Evolutionary conservation across 2,113 vertebrate genomes (phyloP).

Genomic region (Brachirus orientalis): DNA sequence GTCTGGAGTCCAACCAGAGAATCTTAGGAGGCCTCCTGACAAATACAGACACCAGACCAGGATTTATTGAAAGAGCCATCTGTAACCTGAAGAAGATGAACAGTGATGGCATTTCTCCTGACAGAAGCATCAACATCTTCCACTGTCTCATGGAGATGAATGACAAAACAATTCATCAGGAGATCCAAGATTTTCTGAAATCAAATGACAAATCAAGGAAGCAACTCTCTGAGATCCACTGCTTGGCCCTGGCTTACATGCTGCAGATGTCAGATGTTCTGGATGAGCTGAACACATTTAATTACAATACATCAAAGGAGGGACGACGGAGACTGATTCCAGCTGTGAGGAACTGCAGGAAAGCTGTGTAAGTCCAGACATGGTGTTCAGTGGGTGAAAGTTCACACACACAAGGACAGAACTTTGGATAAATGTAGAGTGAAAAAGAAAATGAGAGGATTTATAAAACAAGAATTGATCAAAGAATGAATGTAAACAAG

Average conservation of each 20-base stretch:
- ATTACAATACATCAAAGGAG: not conserved
- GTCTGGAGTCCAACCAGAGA: not conserved
- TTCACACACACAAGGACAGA: too few species aligned
- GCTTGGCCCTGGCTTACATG: not conserved
- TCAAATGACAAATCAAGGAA: not conserved
- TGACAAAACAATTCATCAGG: not conserved
- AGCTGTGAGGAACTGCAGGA: slow-evolving; percentile 1
- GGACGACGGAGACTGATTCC: not conserved
- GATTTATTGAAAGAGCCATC: not conserved
- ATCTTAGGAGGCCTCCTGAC: not conserved
- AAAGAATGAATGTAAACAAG: too few species aligned
- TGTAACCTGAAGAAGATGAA: not conserved
- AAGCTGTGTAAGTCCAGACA: not conserved
- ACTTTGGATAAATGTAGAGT: too few species aligned
- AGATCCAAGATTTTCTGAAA: not conserved
- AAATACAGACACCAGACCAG: not conserved
- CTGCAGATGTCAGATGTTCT: not conserved
- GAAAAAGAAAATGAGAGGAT: too few species aligned
- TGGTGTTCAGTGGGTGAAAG: not conserved
- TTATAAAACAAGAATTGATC: too few species aligned
- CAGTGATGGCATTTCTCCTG: not conserved
- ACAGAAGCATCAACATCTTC: too few species aligned
- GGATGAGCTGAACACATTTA: not conserved
- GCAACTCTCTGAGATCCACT: not conserved
- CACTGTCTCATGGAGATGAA: not conserved